phyloP scores from a whole-genome alignment of 2,888 invertebrate genomes.

The Sminthurinus aureus region DNA sequence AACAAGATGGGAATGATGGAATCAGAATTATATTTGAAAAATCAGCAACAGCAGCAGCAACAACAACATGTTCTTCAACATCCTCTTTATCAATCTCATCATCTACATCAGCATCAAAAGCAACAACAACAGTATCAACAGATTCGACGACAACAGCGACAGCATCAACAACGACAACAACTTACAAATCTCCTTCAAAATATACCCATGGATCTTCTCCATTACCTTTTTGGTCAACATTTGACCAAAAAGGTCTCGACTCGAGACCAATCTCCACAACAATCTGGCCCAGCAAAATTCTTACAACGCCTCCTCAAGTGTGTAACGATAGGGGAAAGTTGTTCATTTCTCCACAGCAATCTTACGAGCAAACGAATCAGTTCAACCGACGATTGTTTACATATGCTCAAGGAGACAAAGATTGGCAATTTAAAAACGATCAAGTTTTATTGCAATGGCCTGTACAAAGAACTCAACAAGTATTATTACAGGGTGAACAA shows the following conservation, averaged over 20 bases:
- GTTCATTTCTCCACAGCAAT: not conserved
- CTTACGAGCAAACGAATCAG: not conserved
- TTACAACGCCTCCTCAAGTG: not conserved
- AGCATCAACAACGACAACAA: not conserved
- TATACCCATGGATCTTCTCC: not conserved
- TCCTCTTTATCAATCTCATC: too few relatives aligned
- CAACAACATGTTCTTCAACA: not conserved
- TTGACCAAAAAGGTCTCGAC: not conserved
- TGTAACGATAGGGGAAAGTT: conserved; percentile 9
- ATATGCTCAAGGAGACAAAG: not conserved
- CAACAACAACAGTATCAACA: not conserved
- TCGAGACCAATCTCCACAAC: too few relatives aligned
- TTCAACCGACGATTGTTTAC: not conserved
- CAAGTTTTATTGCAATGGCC: not conserved
- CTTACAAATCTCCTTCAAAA: not conserved
- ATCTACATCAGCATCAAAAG: not conserved
- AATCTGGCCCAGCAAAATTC: too few relatives aligned
- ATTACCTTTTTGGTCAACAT: not conserved
- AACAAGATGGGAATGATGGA: not conserved
- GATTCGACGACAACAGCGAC: not conserved
- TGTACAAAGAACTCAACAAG: not conserved
- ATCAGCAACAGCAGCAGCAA: not conserved
- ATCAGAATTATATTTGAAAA: not conserved
- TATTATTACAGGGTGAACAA: not conserved
- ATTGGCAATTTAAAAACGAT: conserved; percentile 4